Evolutionary conservation across 2,797 vertebrate species (phyloP).

Genomic region (Cottoperca gobio): DNA sequence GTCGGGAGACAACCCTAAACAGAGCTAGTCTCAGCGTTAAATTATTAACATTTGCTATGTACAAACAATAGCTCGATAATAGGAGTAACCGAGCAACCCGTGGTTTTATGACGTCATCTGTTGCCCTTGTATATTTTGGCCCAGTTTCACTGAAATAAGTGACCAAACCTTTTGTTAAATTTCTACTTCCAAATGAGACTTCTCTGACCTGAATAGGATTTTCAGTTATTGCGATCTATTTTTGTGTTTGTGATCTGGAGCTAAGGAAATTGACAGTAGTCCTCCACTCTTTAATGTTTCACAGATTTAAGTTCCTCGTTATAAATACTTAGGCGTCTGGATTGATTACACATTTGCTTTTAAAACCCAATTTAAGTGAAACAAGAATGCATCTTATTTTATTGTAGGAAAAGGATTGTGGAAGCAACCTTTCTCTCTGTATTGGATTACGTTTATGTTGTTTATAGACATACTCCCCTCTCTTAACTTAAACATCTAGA

Average conservation of each 20-base stretch:
- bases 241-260: not conserved
- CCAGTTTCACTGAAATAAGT: not conserved
- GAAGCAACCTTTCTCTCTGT: not conserved
- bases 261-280: too few species aligned
- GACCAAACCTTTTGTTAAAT: not conserved
- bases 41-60: not conserved
- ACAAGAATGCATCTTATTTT: not conserved
- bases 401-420: not conserved
- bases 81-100: not conserved
- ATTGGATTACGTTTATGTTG: not conserved
- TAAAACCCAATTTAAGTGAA: not conserved
- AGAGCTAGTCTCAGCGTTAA: not conserved
- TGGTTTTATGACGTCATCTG: not conserved
- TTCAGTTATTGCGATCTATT: not conserved
- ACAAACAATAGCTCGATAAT: not conserved
- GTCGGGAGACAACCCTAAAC: not conserved
- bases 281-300: too few species aligned
- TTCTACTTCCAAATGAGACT: not conserved
- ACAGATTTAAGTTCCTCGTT: not conserved
- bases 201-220: not conserved
- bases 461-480: not conserved
- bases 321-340: not conserved
- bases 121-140: not conserved
- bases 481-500: slow-evolving; percentile 7
- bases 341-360: not conserved